Base-by-base conservation (phyloP, 2,113 vertebrate species). In the Anguilla rostrata region DNA sequence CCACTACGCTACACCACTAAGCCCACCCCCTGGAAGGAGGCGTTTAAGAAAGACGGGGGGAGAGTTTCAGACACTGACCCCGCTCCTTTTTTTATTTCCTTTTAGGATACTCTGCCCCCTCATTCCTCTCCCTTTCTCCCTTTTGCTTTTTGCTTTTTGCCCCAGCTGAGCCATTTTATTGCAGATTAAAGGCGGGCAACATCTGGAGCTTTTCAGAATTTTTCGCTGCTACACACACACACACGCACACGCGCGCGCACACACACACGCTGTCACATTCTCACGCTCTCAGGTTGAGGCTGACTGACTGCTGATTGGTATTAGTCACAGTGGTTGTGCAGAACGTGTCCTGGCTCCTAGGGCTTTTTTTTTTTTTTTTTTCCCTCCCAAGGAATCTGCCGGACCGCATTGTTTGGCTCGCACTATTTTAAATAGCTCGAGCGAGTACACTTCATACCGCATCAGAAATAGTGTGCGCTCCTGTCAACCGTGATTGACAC, bases 111-210 rank as follows among this genome's bases (percentile, higher is more conserved):
- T 95, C 95, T 93, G 94, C 95, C 94, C 34, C 94, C 92, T 93
- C 95, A 96, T 97, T 97, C 95, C 96, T 41, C 93, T 94, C 93
- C 94, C 95, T 95, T 95, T 95, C 96, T 94, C 90, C 57, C 85
- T 81, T 49, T 81, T n/a, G 22, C 49, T 91, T 93, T 93, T 94
- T 95, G 93, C 94, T 95, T 95, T 96, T 96, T 96, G 92, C 95
- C 94, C 95, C 95, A 96, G 93, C 95, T 95, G 97, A 97, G 96
- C 96, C 95, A 97, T 97, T 98, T 96, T 95, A 94, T 93, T 94
- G 92, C 95, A 95, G 96, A 96, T 97, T 97, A 96, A 97, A 96
- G 95, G 96, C 96, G 93, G 94, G 94, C 95, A 98, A 96, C 96
- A 96, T 96, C 96, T 96, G 96, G 96, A 94, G 93, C 96, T 94